Percentiles rank a stretch among this genome's conserved stretches.
Conservation (phyloP, 2,888 invertebrate genomes). For the Melolontha melolontha region DNA sequence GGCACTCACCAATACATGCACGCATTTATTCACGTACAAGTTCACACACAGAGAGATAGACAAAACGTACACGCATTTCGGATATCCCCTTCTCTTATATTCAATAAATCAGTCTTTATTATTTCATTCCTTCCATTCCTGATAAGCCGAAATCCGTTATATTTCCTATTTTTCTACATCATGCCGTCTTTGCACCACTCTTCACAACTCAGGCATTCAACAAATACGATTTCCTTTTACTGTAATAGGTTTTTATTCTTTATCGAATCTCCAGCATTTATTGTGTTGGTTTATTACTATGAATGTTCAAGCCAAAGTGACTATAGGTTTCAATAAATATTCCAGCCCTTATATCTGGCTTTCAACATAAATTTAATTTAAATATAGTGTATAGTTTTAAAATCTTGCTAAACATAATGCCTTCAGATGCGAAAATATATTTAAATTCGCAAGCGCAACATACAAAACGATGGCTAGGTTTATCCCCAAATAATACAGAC, state of each 20-base stretch:
- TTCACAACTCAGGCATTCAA: slow-evolving; percentile 22
- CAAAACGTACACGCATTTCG: slow-evolving; percentile 12
- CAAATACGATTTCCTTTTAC: slow-evolving; percentile 40
- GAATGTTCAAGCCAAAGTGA: neutral
- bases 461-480: too few species aligned
- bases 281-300: slow-evolving; percentile 25
- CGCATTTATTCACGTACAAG: neutral
- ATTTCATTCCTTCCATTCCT: slow-evolving; percentile 40
- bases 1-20: slow-evolving; percentile 22
- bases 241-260: slow-evolving; percentile 29
- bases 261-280: slow-evolving; percentile 22
- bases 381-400: too few species aligned
- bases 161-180: slow-evolving; percentile 35
- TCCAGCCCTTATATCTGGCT: too few species aligned
- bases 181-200: slow-evolving; percentile 16
- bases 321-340: too few species aligned
- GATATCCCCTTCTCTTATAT: slow-evolving; percentile 26
- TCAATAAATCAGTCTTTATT: slow-evolving; percentile 44
- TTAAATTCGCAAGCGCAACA: too few species aligned
- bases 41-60: too few species aligned
- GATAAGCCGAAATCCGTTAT: slow-evolving; percentile 41
- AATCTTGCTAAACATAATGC: too few species aligned
- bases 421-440: too few species aligned
- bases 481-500: too few species aligned
- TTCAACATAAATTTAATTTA: too few species aligned